Percentiles rank a stretch among this genome's conserved stretches.
Evolutionary conservation across 2,888 invertebrate genomes (phyloP).

Genomic region (Digitonthophagus gazella): DNA sequence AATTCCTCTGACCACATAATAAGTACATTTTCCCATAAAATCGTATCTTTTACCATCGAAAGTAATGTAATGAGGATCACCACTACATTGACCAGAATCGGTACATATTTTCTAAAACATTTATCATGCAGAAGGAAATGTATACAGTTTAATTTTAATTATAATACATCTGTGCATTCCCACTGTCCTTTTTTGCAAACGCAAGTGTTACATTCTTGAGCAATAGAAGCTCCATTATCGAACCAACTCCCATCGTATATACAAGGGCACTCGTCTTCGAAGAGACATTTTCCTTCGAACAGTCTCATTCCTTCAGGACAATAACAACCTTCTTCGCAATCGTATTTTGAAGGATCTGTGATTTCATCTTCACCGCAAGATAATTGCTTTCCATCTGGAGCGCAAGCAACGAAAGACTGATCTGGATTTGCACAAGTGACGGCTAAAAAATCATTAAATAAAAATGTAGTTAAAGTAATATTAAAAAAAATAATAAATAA

Average conservation of each 20-base stretch:
- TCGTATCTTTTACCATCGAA: slow-evolving; percentile 15
- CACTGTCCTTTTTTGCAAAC: slow-evolving; percentile 69
- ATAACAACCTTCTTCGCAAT: slow-evolving; percentile 19
- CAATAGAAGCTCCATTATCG: slow-evolving; percentile 66
- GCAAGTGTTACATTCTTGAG: slow-evolving; percentile 77
- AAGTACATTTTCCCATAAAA: slow-evolving; percentile 19
- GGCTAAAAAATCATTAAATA: slow-evolving; percentile 1
- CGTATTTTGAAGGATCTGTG: too few species aligned
- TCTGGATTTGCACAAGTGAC: slow-evolving; percentile 1
- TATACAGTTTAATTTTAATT: background rate
- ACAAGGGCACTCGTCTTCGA: slow-evolving; percentile 50
- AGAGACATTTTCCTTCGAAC: slow-evolving; percentile 14
- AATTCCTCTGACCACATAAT: slow-evolving; percentile 12
- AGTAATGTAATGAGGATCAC: slow-evolving; percentile 8
- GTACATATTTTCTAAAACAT: background rate
- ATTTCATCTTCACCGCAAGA: slow-evolving; percentile 2
- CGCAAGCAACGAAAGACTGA: slow-evolving; percentile 10
- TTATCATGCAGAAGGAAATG: background rate
- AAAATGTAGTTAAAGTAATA: background rate
- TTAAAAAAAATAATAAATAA: background rate
- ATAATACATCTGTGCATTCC: slow-evolving; percentile 63
- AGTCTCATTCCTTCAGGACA: background rate
- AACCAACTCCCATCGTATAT: slow-evolving; percentile 78
- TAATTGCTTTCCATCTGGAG: background rate
- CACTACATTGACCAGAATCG: background rate